phyloP scores from a whole-genome alignment of 2,888 invertebrate genomes.

The Cheilosia vernalis region DNA sequence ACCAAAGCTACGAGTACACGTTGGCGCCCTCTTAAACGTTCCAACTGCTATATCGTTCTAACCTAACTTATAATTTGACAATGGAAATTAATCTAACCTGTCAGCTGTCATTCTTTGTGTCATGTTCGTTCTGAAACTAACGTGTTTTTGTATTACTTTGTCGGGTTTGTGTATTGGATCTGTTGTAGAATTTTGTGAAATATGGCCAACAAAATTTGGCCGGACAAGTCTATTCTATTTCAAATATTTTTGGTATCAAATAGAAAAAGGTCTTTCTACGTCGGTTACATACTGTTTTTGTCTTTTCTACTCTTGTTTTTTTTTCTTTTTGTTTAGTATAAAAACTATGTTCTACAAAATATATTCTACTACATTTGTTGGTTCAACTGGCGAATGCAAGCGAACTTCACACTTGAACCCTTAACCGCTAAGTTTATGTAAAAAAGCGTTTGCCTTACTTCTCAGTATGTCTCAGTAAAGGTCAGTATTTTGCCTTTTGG shows the following conservation, averaged over 20 bases:
- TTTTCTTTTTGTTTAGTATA: conserved; percentile 56
- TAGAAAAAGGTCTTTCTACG: conserved; percentile 41
- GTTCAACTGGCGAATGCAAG: conserved; percentile 35
- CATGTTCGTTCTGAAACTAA: conserved; percentile 21
- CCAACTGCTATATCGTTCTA: conserved; percentile 20
- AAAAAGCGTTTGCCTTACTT: conserved; percentile 44
- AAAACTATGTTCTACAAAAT: conserved; percentile 69
- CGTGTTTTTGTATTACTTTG: background rate
- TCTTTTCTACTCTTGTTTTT: conserved; percentile 53
- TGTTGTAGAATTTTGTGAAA: conserved; percentile 31
- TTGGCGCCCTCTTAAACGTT: conserved; percentile 3
- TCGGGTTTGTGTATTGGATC: conserved; percentile 20
- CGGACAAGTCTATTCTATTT: conserved; percentile 29
- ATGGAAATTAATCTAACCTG: conserved; percentile 25
- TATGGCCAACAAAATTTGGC: conserved; percentile 37
- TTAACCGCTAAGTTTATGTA: conserved; percentile 43
- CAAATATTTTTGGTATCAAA: conserved; percentile 48
- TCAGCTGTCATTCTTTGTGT: conserved; percentile 2
- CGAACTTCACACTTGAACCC: conserved; percentile 23
- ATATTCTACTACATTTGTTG: conserved; percentile 57
- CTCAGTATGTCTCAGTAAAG: conserved; percentile 80
- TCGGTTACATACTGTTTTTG: conserved; percentile 39
- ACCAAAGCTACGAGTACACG: conserved; percentile 16
- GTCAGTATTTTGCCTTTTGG: conserved; percentile 82
- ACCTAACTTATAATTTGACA: conserved; percentile 43